Evolutionary conservation across 2,113 vertebrate species (phyloP).

Genomic region (Oceanites oceanicus): DNA sequence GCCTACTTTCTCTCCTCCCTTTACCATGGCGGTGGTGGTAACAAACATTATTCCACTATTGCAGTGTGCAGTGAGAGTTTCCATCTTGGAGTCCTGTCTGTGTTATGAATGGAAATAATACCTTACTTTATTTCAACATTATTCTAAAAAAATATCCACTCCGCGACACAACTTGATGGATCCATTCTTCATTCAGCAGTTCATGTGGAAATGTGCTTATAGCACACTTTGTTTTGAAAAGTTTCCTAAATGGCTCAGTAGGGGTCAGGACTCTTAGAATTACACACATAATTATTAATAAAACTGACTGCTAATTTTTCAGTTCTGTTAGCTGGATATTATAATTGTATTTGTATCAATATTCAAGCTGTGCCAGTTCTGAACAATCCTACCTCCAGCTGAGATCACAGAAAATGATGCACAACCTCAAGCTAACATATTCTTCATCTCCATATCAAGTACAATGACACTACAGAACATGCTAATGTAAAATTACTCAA

Average conservation of each 20-base stretch:
- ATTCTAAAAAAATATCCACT: neutral
- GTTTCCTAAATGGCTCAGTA: conserved; percentile 35
- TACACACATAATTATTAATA: conserved; percentile 44
- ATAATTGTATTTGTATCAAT: conserved; percentile 62
- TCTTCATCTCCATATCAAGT: conserved; percentile 28
- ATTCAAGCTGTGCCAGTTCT: conserved; percentile 58
- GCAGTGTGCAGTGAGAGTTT: neutral
- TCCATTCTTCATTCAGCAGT: neutral
- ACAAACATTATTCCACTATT: neutral
- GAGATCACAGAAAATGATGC: conserved; percentile 52
- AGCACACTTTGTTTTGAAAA: conserved; percentile 11
- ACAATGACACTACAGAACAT: neutral
- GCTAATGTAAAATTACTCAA: neutral
- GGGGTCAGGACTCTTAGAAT: neutral
- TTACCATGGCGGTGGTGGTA: neutral
- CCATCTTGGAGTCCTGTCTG: neutral
- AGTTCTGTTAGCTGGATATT: neutral
- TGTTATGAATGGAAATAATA: neutral
- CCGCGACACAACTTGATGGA: neutral
- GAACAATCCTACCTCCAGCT: conserved; percentile 37
- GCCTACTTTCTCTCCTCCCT: neutral
- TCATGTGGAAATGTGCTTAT: neutral
- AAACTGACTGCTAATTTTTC: conserved; percentile 42
- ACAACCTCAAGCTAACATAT: conserved; percentile 7
- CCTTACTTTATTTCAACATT: neutral